These are phyloP conservation scores for Colletes gigas DNA, from an alignment of 1,140 invertebrate species.

Conservation along the genomic window DNA sequence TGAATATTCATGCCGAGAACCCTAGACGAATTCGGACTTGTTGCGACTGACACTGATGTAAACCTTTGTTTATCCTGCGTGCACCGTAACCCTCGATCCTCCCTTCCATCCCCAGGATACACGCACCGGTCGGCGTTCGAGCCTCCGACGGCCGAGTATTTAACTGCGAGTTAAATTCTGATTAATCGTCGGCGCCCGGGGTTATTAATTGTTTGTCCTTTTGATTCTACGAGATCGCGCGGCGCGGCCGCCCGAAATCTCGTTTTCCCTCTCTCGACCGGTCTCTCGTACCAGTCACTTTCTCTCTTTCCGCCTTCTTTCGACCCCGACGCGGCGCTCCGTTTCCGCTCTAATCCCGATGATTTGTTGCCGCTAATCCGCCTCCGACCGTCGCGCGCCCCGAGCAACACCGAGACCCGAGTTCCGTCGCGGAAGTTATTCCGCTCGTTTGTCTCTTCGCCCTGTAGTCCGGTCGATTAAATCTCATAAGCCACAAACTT, in stretches of 20 bases:
- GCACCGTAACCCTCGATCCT: slow-evolving; percentile 43
- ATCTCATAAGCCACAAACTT: slow-evolving; percentile 45
- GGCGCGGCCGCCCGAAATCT: slow-evolving; percentile 24
- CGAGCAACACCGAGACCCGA: slow-evolving; percentile 39
- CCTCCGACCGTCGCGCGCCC: slow-evolving; percentile 49
- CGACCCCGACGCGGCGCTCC: neutral
- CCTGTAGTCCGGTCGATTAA: slow-evolving; percentile 44
- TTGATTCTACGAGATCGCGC: slow-evolving; percentile 74
- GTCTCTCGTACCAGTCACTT: neutral
- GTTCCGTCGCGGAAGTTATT: slow-evolving; percentile 42
- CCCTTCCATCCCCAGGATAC: slow-evolving; percentile 29
- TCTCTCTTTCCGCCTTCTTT: slow-evolving; percentile 24
- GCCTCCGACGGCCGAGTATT: slow-evolving; percentile 58
- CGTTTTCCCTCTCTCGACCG: slow-evolving; percentile 27
- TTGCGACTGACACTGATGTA: slow-evolving; percentile 82
- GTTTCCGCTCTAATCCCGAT: slow-evolving; percentile 76
- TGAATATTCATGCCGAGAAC: slow-evolving; percentile 80
- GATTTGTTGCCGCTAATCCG: slow-evolving; percentile 80
- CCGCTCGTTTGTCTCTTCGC: slow-evolving; percentile 49
- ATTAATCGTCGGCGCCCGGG: slow-evolving; percentile 70
- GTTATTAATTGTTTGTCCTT: slow-evolving; percentile 81
- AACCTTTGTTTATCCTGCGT: slow-evolving; percentile 78
- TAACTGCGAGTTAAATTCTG: slow-evolving; percentile 78
- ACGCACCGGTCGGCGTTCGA: slow-evolving; percentile 1
- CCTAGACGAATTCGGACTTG: slow-evolving; percentile 79